A percentile compares a stretch with the other conserved stretches of the same genome.
Conservation (phyloP, 2,888 invertebrate species). For the Hybos culiciformis region DNA sequence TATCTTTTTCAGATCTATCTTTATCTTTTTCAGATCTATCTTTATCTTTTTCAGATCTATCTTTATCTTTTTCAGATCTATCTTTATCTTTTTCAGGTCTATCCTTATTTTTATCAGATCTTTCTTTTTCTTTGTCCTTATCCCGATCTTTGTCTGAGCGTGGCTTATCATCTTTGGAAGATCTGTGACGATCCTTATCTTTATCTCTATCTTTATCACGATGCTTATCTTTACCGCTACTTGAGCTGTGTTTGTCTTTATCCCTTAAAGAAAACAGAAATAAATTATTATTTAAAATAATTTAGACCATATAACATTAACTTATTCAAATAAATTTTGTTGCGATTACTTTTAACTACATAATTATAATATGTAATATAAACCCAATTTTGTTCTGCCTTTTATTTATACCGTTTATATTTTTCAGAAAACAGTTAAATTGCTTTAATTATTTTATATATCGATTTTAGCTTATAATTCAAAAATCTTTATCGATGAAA, state of each 20-base stretch:
- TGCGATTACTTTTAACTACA: too few species aligned
- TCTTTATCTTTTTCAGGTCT: slow-evolving; percentile 31
- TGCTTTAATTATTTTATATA: too few species aligned
- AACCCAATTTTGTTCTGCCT: too few species aligned
- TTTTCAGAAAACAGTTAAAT: too few species aligned
- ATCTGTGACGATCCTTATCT: slow-evolving; percentile 17
- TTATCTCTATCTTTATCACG: slow-evolving; percentile 36
- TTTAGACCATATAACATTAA: not conserved
- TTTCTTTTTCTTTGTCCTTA: slow-evolving; percentile 21
- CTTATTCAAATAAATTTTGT: too few species aligned
- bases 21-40: slow-evolving; percentile 23
- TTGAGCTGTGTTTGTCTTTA: slow-evolving; percentile 38
- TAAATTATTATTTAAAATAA: not conserved
- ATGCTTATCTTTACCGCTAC: slow-evolving; percentile 33
- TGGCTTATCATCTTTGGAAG: slow-evolving; percentile 24
- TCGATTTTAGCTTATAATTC: too few species aligned
- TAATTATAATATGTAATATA: too few species aligned
- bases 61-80: slow-evolving; percentile 26
- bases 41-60: slow-evolving; percentile 16
- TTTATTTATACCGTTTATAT: too few species aligned
- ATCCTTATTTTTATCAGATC: not conserved
- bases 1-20: slow-evolving; percentile 9
- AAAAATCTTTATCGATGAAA: too few species aligned
- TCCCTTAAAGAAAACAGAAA: slow-evolving; percentile 20
- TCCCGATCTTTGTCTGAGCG: slow-evolving; percentile 31